phyloP scores from a whole-genome alignment of 2,797 vertebrate species.

The Oreochromis grahami region DNA sequence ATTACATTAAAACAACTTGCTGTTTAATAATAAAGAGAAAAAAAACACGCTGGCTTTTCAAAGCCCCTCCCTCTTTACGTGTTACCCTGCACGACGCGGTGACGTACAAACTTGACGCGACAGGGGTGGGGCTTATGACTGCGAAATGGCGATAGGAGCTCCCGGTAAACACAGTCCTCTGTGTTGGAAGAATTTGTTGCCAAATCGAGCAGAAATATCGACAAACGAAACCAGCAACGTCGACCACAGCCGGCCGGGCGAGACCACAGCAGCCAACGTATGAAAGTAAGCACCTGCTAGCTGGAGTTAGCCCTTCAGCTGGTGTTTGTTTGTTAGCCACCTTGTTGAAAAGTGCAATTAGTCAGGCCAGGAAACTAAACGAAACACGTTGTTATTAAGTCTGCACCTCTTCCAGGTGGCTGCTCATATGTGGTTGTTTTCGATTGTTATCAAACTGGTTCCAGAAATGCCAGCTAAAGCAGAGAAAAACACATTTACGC shows the following conservation, averaged over 20 bases:
- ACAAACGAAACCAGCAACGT: neutral
- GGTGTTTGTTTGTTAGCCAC: neutral
- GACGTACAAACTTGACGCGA: neutral
- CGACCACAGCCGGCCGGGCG: neutral
- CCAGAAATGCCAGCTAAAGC: neutral
- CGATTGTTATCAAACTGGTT: neutral
- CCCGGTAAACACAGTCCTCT: neutral
- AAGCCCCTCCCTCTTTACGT: neutral
- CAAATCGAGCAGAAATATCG: neutral
- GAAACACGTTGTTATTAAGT: neutral
- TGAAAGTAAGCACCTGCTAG: slow-evolving; percentile 44
- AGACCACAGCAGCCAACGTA: neutral
- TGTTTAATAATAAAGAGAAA: neutral
- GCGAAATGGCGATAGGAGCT: slow-evolving; percentile 47
- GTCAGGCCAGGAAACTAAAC: neutral
- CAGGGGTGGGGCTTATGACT: slow-evolving; percentile 31
- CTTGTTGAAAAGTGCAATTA: neutral
- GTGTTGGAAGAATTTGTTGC: neutral
- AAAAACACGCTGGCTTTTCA: accelerated
- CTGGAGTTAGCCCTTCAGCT: neutral
- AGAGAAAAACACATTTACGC: neutral
- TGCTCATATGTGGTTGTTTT: too few species aligned
- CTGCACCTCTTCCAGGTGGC: neutral
- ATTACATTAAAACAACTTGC: neutral
- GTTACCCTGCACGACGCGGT: neutral